Base-by-base conservation (phyloP, 2,797 vertebrate genomes). In the Pygocentrus nattereri region DNA sequence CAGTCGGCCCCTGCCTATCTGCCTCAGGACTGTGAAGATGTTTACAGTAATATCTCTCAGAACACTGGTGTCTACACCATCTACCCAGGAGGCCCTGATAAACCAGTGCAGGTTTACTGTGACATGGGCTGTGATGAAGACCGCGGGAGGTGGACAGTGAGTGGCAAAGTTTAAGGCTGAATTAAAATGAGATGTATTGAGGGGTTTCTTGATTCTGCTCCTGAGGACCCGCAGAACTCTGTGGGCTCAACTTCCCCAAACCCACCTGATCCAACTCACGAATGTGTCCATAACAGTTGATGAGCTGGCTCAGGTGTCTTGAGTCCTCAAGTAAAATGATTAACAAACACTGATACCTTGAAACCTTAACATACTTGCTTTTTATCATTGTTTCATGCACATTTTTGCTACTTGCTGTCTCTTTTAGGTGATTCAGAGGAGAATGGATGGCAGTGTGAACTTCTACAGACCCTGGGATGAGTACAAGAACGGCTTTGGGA, bases 401-500 rank as follows among this genome's bases (percentile, higher is more conserved):
- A 38, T 25, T 23, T 16, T 5, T 21, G 0, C n/a, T 81, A n/a
- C 38, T 27, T 2, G 8, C 65, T 61, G 3, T 69, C 30, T 23
- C 31, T 64, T 15, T 78, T 68, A 89, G 90, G 85, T 90, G 23
- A 72, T 92, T 79, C 86, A 83, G 16, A 89, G 81, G 54, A 88
- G 88, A 82, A 1, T 85, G 11, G 85, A 92, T 76, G 87, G 90
- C 41, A 74, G 47, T 23, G 87, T 84, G 74, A 90, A 70, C 69
- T 88, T 90, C 86, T 87, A 23, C 84, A 88, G 88, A 15, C 82
- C 85, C 15, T 91, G 87, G 88, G 75, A 21, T 0, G 54, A 81
- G 30, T 91, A 90, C 50, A 88, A 86, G 62, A 16, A 68, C 21
- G 90, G 89, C 49, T 92, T 90, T 85, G 88, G 90, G 23, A 82